A percentile compares a stretch with the other conserved stretches of the same genome.
phyloP scores from a whole-genome alignment of 2,113 vertebrate species.

The Crotophaga sulcirostris region DNA sequence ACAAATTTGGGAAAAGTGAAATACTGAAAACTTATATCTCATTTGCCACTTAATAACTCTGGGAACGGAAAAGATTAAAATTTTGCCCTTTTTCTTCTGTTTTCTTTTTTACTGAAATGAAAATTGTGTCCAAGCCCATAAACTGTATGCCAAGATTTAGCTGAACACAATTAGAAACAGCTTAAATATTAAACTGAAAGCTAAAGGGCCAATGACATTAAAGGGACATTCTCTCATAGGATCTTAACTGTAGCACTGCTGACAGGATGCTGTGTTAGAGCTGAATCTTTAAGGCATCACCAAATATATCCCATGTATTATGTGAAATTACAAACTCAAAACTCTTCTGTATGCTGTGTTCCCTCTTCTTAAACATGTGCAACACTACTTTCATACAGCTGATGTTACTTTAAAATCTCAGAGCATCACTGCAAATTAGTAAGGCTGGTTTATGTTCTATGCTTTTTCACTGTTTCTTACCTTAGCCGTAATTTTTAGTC shows the following conservation, averaged over 20 bases:
- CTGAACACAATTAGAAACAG: conserved; percentile 53
- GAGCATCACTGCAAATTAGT: background rate
- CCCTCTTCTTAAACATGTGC: background rate
- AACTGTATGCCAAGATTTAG: conserved; percentile 17
- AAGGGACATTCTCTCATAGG: background rate
- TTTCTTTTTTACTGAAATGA: background rate
- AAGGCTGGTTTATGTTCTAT: background rate
- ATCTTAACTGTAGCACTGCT: background rate
- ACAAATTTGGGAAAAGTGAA: conserved; percentile 14
- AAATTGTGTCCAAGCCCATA: background rate
- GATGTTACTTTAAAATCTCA: background rate
- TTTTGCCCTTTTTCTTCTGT: background rate
- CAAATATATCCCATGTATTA: background rate
- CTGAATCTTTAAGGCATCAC: background rate
- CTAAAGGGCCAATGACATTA: background rate
- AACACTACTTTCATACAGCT: background rate
- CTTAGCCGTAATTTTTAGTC: background rate
- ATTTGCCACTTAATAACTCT: background rate
- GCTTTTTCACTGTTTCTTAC: background rate
- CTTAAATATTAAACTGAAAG: conserved; percentile 37
- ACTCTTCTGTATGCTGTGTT: background rate
- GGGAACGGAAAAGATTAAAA: background rate
- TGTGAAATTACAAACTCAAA: background rate
- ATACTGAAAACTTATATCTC: background rate
- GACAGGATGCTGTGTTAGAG: background rate